A percentile compares a stretch with the other conserved stretches of the same genome.
Evolutionary conservation across 1,140 invertebrate genomes (phyloP).

Genomic region (Bursaphelenchus mucronatus): DNA sequence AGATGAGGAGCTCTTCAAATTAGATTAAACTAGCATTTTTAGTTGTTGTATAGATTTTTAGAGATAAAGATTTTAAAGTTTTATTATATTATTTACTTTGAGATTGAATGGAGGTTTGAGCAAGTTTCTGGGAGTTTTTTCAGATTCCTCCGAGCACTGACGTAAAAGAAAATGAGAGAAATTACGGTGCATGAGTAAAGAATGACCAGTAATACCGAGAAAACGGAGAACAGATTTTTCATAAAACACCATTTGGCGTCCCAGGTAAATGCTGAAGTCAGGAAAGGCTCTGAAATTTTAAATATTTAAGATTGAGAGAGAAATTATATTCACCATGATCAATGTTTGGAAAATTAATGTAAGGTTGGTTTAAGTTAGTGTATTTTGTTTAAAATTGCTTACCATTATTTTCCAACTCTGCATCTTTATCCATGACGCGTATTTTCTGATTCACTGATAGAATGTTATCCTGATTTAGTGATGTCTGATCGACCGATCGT

Average conservation of each 20-base stretch:
- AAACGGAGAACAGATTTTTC: slow-evolving; percentile 1
- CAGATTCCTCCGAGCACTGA: not conserved
- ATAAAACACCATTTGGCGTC: not conserved
- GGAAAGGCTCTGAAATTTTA: slow-evolving; percentile 4
- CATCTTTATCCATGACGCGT: slow-evolving; percentile 6
- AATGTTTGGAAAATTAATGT: not conserved
- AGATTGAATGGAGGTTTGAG: not conserved
- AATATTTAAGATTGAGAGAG: not conserved
- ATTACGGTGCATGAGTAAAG: slow-evolving; percentile 11
- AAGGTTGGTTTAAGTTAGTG: not conserved
- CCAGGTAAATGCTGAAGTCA: not conserved
- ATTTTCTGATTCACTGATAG: slow-evolving; percentile 15
- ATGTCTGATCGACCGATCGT: slow-evolving; percentile 1
- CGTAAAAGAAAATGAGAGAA: slow-evolving; percentile 1
- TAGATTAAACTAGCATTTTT: not conserved
- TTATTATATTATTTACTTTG: slow-evolving; percentile 9
- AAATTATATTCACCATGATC: slow-evolving; percentile 2
- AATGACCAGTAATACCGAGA: not conserved
- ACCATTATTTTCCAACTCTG: not conserved
- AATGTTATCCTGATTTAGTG: not conserved
- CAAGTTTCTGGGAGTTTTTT: not conserved
- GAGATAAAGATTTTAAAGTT: slow-evolving; percentile 19
- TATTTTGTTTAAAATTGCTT: slow-evolving; percentile 4
- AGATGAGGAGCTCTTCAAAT: slow-evolving; percentile 72
- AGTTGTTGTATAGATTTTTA: slow-evolving; percentile 14